Base-by-base conservation (phyloP, 2,888 invertebrate genomes). In the Lasioglossum leucozonium region DNA sequence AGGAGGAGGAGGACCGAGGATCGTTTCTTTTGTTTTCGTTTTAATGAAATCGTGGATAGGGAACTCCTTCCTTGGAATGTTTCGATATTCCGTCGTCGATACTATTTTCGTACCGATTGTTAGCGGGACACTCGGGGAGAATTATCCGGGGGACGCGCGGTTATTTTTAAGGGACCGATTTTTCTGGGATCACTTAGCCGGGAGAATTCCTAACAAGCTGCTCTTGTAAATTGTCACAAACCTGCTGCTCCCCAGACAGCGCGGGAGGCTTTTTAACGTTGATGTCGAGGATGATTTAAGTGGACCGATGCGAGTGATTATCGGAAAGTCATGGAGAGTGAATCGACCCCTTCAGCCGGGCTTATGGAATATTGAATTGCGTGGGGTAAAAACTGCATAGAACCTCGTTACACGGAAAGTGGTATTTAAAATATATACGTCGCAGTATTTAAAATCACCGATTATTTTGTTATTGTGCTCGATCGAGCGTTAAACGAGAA, bases 271-370 rank as follows among this genome's bases (percentile, higher is more conserved):
- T 62, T 62, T 62, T 62, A 62, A 62, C 30, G 30, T 62, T 30
- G 30, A 62, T 62, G 30, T 16, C 67, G 67, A 67, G 37, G 22
- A 18, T 67, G 34, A 37, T 67, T 37, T 67, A 37, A 67, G 37
- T 37, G 67, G 37, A 67, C 37, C 37, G 67, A 67, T 22, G 37
- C 37, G 67, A 67, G 37, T 34, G 67, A 67, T 18, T 67, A 67
- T 67, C 22, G 37, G 37, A 67, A 67, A 37, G 22, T 22, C 22
- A 37, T 22, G 22, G 22, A 22, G 22, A 37, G 22, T 11, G 37
- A 10, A 22, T 8, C 34, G 34, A 37, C 22, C 22, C 34, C 34
- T 37, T 1, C 67, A 34, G 18, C 37, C 37, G 1, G 10, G 44
- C 16, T 10, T 10, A 1, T 18, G 67, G 34, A 67, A 37, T 22